Evolutionary conservation across 2,797 vertebrate species (phyloP).

Genomic region (Hippoglossus hippoglossus): DNA sequence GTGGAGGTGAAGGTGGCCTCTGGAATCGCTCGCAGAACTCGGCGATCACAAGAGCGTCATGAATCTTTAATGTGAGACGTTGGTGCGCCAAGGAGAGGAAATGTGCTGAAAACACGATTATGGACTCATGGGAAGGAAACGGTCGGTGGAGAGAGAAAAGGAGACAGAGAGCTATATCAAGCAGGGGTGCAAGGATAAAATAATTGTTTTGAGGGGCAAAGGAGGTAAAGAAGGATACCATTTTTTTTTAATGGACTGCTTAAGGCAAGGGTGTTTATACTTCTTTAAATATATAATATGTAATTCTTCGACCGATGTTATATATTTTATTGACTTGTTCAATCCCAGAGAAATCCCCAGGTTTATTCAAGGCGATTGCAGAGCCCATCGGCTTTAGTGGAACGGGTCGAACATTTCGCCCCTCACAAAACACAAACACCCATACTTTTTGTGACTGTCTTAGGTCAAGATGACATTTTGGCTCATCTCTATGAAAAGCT

Average conservation of each 20-base stretch:
- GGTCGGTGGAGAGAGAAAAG: conserved; percentile 39
- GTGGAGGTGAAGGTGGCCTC: conserved; percentile 48
- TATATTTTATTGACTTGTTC: too few species aligned
- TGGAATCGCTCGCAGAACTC: conserved; percentile 63
- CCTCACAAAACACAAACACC: too few species aligned
- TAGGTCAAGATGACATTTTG: too few species aligned
- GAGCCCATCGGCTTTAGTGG: too few species aligned
- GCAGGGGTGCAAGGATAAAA: conserved; percentile 33
- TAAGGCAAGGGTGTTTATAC: conserved; percentile 27
- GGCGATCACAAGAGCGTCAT: conserved; percentile 66
- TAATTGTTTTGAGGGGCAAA: conserved; percentile 63
- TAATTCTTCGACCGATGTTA: too few species aligned
- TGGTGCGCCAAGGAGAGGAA: conserved; percentile 65
- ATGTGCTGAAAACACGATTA: conserved; percentile 80
- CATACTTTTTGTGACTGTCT: too few species aligned
- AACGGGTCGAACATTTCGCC: too few species aligned
- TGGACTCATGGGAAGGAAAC: conserved; percentile 62
- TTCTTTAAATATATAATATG: neutral
- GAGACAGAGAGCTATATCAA: conserved; percentile 30
- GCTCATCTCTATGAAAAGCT: too few species aligned
- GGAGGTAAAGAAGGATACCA: conserved; percentile 16
- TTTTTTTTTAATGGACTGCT: conserved; percentile 16
- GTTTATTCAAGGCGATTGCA: too few species aligned
- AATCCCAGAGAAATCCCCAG: too few species aligned
- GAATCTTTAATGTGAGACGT: conserved; percentile 78